Conservation (phyloP, 2,888 invertebrate species). For the Mythimna loreyi region DNA sequence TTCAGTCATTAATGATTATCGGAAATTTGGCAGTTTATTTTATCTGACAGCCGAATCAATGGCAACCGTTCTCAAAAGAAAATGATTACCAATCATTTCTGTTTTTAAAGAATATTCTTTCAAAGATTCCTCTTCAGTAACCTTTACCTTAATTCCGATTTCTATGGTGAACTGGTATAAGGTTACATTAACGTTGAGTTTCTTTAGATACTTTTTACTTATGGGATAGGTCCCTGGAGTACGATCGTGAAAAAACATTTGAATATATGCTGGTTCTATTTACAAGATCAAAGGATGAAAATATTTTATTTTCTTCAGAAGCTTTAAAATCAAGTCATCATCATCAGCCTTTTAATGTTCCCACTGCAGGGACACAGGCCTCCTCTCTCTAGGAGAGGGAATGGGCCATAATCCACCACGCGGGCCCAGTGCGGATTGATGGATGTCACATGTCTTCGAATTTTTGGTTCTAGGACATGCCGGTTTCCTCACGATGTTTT, state of each 20-base stretch:
- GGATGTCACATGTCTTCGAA: too few species aligned
- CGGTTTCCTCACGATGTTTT: too few species aligned
- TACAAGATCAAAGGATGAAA: slow-evolving; percentile 1
- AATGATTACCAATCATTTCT: background rate
- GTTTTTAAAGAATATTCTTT: background rate
- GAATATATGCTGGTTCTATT: background rate
- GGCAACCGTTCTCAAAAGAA: background rate
- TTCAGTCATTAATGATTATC: slow-evolving; percentile 9
- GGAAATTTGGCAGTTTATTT: slow-evolving; percentile 16
- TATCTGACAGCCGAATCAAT: slow-evolving; percentile 16
- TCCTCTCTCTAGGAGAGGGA: too few species aligned
- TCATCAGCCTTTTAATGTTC: too few species aligned
- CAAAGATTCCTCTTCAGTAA: background rate
- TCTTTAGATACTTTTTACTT: background rate
- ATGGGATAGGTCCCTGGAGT: too few species aligned
- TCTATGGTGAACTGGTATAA: background rate
- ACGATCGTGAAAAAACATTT: background rate
- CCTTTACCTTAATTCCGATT: background rate
- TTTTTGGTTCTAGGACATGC: too few species aligned
- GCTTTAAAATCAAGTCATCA: background rate
- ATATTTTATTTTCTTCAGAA: background rate
- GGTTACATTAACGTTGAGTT: background rate
- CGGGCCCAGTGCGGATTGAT: too few species aligned
- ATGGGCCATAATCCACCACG: too few species aligned
- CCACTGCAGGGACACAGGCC: too few species aligned